Evolutionary conservation across 1,140 invertebrate species (phyloP).

Genomic region (Trachymyrmex septentrionalis): DNA sequence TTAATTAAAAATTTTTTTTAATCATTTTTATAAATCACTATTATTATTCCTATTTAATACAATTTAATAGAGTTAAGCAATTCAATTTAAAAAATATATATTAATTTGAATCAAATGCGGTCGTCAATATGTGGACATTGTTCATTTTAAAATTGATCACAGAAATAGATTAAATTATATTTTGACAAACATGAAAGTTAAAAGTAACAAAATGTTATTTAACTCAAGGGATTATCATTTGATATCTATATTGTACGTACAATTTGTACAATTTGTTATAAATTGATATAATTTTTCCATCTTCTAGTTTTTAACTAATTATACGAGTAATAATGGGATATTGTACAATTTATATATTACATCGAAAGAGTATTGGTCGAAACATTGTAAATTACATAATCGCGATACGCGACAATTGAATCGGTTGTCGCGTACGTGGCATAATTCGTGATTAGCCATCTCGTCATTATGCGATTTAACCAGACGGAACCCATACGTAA

Average conservation of each 20-base stretch:
- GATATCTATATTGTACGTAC: too few relatives aligned
- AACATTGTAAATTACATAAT: slow-evolving; percentile 38
- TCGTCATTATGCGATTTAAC: slow-evolving; percentile 57
- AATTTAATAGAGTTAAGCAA: too few relatives aligned
- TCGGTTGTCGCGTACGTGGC: slow-evolving; percentile 39
- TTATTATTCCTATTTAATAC: too few relatives aligned
- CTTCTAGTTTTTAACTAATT: not conserved
- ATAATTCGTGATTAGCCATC: slow-evolving; percentile 56
- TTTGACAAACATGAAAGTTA: too few relatives aligned
- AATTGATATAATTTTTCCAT: not conserved
- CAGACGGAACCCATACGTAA: slow-evolving; percentile 42
- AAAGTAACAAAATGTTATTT: too few relatives aligned
- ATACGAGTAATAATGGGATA: not conserved
- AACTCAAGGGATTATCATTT: not conserved
- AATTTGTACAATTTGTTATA: not conserved
- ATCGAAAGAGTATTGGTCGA: not conserved
- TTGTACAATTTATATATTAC: not conserved
- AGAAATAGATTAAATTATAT: too few relatives aligned
- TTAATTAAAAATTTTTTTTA: too few relatives aligned
- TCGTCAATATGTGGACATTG: too few relatives aligned
- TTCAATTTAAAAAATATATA: too few relatives aligned
- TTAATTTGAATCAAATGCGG: too few relatives aligned
- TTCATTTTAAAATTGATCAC: too few relatives aligned
- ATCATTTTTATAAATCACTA: too few relatives aligned
- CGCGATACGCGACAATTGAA: slow-evolving; percentile 5